phyloP scores from a whole-genome alignment of 2,888 invertebrate species.

The Phymatocera aterrima region DNA sequence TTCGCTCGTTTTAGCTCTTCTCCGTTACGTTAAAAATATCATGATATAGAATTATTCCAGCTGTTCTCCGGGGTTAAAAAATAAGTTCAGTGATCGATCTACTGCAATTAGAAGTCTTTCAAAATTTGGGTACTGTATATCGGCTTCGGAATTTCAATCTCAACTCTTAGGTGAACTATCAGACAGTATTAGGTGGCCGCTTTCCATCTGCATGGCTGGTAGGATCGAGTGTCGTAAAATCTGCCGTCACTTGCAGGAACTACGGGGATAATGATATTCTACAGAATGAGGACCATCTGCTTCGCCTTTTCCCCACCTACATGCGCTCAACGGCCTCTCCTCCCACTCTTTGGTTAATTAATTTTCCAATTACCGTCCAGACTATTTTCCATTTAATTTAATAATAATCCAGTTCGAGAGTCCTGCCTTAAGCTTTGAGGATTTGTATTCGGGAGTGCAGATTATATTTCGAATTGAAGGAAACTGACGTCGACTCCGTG shows the following conservation, averaged over 20 bases:
- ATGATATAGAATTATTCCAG: neutral
- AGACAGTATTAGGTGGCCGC: neutral
- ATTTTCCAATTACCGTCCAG: constrained; percentile 29
- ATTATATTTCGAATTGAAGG: neutral
- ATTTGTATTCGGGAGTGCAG: neutral
- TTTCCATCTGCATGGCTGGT: neutral
- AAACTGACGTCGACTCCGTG: neutral
- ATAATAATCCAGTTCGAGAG: neutral
- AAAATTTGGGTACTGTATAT: neutral
- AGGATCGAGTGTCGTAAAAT: neutral
- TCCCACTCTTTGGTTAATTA: constrained; percentile 5
- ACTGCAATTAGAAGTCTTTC: neutral
- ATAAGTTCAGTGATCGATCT: neutral
- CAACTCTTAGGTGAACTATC: neutral
- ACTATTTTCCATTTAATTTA: neutral
- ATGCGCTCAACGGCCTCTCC: neutral
- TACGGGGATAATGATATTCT: neutral
- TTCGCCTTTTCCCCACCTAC: neutral
- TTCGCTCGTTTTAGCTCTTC: neutral
- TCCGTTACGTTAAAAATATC: neutral
- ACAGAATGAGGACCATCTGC: neutral
- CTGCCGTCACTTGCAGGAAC: neutral
- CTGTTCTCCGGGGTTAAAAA: neutral
- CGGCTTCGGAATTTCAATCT: neutral
- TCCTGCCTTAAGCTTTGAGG: neutral